Conservation (phyloP, 2,113 vertebrate species). For the Sceloporus tristichus region DNA sequence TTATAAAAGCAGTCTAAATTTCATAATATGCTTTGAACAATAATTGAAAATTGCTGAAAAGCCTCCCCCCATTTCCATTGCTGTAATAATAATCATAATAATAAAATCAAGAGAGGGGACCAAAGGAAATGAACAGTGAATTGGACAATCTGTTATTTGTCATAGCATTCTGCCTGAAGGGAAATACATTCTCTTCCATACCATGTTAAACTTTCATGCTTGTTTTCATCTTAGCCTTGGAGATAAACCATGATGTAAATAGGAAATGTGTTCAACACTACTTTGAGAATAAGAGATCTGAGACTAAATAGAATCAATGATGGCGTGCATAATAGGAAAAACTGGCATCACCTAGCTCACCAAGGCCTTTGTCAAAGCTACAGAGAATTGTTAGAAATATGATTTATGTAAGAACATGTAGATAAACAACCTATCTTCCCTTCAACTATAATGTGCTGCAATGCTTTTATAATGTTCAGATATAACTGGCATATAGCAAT, state of each 20-base stretch:
- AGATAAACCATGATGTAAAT: not conserved
- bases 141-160: not conserved
- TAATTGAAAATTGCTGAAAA: not conserved
- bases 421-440: not conserved
- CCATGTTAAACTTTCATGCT: not conserved
- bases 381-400: not conserved
- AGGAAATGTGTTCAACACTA: not conserved
- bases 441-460: not conserved
- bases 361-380: not conserved
- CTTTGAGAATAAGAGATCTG: not conserved
- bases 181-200: not conserved
- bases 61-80: not conserved
- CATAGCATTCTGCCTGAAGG: not conserved
- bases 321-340: not conserved
- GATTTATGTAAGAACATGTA: not conserved
- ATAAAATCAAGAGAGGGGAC: not conserved
- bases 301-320: not conserved
- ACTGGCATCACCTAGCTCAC: not conserved
- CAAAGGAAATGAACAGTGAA: not conserved
- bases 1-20: not conserved
- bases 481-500: not conserved
- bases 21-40: not conserved
- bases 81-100: not conserved
- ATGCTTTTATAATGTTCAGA: not conserved
- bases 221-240: not conserved